Percentiles rank a stretch among this genome's conserved stretches.
phyloP scores from a whole-genome alignment of 2,113 vertebrate species.

The Beaufortia kweichowensis region DNA sequence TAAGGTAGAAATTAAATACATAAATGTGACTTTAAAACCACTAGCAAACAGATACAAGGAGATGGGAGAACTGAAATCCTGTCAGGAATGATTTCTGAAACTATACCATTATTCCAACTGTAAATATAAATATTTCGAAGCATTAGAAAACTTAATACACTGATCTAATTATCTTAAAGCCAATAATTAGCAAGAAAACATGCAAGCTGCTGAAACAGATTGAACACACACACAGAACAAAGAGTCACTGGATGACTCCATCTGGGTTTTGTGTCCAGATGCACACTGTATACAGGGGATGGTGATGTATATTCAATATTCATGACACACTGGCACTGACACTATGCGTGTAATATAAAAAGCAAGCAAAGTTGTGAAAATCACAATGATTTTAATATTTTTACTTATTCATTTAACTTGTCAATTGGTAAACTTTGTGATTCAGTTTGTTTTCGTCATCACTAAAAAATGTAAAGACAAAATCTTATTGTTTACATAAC shows the following conservation, averaged over 20 bases:
- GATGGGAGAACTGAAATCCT: neutral
- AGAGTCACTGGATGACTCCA: constrained; percentile 24
- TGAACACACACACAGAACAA: neutral
- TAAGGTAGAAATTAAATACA: too few species aligned
- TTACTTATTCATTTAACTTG: too few species aligned
- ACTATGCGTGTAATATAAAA: too few species aligned
- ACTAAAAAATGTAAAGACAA: too few species aligned
- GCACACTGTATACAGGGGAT: neutral
- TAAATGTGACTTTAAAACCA: too few species aligned
- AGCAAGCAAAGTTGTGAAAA: too few species aligned
- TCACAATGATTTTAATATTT: too few species aligned
- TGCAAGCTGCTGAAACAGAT: constrained; percentile 12
- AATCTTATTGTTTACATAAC: too few species aligned
- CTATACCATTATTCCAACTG: neutral
- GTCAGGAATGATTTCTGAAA: neutral
- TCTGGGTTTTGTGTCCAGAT: constrained; percentile 16
- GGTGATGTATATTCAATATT: neutral
- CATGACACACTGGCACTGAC: neutral
- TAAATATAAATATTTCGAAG: neutral
- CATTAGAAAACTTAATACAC: neutral
- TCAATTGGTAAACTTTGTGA: too few species aligned
- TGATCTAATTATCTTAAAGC: neutral
- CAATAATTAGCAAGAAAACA: neutral
- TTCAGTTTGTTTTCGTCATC: too few species aligned
- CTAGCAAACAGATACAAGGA: neutral